phyloP scores from a whole-genome alignment of 2,113 vertebrate species.

The Sceloporus undulatus region DNA sequence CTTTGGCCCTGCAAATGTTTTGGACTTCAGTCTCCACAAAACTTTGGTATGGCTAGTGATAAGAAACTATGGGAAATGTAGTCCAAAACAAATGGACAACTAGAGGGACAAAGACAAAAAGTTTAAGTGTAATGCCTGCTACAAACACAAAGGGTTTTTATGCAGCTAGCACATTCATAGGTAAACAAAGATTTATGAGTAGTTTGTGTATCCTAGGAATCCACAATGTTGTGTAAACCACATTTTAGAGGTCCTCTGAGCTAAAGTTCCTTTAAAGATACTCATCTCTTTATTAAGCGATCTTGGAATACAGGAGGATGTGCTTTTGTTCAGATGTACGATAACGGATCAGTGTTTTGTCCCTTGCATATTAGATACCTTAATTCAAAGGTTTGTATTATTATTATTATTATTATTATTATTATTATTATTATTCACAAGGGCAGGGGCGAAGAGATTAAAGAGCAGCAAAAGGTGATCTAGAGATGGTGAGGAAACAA shows the following conservation, averaged over 20 bases:
- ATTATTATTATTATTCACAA: accelerated
- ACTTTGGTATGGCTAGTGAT: too few species aligned
- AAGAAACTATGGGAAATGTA: too few species aligned
- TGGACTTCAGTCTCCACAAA: too few species aligned
- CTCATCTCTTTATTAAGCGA: neutral
- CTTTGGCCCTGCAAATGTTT: too few species aligned
- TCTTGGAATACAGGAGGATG: neutral
- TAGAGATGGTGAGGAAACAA: neutral
- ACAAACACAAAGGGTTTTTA: neutral
- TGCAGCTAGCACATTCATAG: too few species aligned
- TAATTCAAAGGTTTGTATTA: neutral
- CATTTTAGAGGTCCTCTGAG: neutral
- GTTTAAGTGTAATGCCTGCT: neutral
- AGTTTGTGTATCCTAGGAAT: neutral
- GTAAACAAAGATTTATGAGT: too few species aligned
- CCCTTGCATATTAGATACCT: neutral
- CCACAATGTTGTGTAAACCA: neutral
- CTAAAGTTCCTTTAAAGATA: neutral
- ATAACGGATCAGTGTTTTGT: neutral
- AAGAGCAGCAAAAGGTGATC: neutral
- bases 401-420: accelerated
- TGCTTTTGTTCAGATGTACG: neutral
- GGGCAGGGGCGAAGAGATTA: neutral
- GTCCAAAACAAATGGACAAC: too few species aligned
- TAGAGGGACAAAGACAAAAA: too few species aligned